Percentiles rank a stretch among this genome's conserved stretches.
Evolutionary conservation across 2,113 vertebrate species (phyloP).

Genomic region (Otis tarda): DNA sequence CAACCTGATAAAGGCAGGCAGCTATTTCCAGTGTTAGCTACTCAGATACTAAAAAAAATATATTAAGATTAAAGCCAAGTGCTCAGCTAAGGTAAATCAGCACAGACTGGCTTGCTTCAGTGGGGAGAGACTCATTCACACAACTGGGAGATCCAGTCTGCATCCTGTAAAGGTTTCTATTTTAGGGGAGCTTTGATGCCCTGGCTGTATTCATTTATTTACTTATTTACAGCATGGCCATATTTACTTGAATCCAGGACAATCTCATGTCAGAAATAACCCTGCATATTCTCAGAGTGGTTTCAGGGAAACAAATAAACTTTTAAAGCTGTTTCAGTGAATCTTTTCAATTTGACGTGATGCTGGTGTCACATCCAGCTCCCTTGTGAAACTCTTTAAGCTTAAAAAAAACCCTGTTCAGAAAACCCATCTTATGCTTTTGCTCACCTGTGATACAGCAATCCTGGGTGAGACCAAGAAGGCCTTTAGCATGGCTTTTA

Average conservation of each 20-base stretch:
- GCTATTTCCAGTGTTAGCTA: background rate
- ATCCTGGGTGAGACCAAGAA: background rate
- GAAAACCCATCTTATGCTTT: background rate
- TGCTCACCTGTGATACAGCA: background rate
- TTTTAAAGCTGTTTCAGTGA: background rate
- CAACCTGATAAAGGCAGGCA: background rate
- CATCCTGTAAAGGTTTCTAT: background rate
- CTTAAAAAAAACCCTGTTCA: background rate
- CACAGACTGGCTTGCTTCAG: background rate
- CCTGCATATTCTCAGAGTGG: background rate
- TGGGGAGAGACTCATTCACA: background rate
- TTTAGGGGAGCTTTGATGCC: background rate
- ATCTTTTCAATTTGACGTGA: background rate
- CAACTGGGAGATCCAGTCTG: background rate
- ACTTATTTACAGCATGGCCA: background rate
- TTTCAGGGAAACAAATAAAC: background rate
- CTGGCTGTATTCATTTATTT: background rate
- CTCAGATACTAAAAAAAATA: background rate
- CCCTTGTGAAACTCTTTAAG: background rate
- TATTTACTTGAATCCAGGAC: background rate
- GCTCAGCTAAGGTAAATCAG: background rate
- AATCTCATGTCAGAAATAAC: background rate
- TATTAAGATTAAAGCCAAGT: background rate
- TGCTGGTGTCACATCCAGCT: background rate
- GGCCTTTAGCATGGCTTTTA: background rate